Percentiles rank a stretch among this genome's conserved stretches.
Evolutionary conservation across 2,888 invertebrate species (phyloP).

Genomic region (Drosophila lacicola): DNA sequence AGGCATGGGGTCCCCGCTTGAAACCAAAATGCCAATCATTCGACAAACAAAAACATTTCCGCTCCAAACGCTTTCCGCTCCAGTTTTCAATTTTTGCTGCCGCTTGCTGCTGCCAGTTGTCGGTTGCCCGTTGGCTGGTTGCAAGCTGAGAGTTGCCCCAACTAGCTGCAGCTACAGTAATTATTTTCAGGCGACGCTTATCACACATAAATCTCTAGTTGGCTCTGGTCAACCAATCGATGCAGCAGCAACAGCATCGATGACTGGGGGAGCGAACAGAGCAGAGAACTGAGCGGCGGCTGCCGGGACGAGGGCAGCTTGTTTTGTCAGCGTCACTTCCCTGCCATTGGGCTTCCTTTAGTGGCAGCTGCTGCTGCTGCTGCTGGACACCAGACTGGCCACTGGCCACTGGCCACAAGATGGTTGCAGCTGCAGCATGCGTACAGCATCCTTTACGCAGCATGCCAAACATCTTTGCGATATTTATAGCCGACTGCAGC

Average conservation of each 20-base stretch:
- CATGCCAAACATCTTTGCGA: constrained; percentile 78
- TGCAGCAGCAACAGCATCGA: constrained; percentile 41
- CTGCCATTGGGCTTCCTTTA: constrained; percentile 77
- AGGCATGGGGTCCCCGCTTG: constrained; percentile 33
- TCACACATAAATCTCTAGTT: constrained; percentile 77
- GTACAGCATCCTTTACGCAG: constrained; percentile 77
- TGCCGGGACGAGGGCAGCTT: constrained; percentile 47
- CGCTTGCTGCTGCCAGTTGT: constrained; percentile 20
- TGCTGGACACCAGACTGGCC: constrained; percentile 24
- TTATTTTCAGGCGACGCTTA: constrained; percentile 81
- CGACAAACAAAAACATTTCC: constrained; percentile 70
- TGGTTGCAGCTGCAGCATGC: constrained; percentile 74
- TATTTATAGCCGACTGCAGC: constrained; percentile 68
- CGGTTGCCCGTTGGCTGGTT: constrained; percentile 19
- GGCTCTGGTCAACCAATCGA: constrained; percentile 63
- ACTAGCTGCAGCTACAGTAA: constrained; percentile 74
- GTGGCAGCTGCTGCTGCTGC: constrained; percentile 59
- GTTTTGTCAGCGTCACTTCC: constrained; percentile 76
- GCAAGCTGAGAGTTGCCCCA: constrained; percentile 48
- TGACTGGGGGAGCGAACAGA: constrained; percentile 3
- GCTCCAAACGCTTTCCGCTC: constrained; percentile 73
- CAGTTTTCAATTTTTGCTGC: constrained; percentile 75
- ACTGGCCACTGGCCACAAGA: constrained; percentile 60
- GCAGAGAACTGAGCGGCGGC: background rate
- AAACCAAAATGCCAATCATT: constrained; percentile 65